Base-by-base conservation (phyloP, 2,797 vertebrate genomes). In the Paguma larvata region DNA sequence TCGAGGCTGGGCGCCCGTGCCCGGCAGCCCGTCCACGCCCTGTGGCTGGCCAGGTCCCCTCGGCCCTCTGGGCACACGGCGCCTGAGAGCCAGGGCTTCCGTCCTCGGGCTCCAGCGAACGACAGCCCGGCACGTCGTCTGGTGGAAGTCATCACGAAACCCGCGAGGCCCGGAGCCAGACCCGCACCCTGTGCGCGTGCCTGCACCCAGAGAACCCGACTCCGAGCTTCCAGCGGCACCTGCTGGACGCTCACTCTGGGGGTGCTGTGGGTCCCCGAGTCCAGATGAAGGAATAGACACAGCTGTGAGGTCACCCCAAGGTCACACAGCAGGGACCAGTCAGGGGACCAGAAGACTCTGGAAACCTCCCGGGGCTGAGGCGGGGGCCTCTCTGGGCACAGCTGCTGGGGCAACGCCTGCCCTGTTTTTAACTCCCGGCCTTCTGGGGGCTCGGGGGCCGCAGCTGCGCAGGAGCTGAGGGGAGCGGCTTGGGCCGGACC, bases 141-240 rank as follows among this genome's bases (percentile, higher is more conserved):
- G 7, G 25, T 30, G 25, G 79, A 41, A 30, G 5, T 63, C 16
- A 9, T 12, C 15, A 2, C 6, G 38, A 38, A 83, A 56, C 56
- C 38, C 38, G 5, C 4, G 6, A 3, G 77, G 48, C 9, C 32
- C 10, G 48, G 48, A 13, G 11, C 48, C 30, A 5, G 44, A 32
- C 44, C 44, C 30, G 9, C 1, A 2, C 44, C 18, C 27, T 4
- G 2, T 7, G 19, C 18, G 12, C 30, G 5, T 1, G 13, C 34
- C 23, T 0, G 0, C 46, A 41, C 48, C 48, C 16, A 2, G 25
- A 0, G 14, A 6, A 8, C 56, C 53, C 79, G 1, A 1, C 13
- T 25, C 51, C 78, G 3, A 15, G 77, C n/a, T 34, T 27, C 79
- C 34, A 0, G 5, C 38, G 2, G 10, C 59, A 8, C 13, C 27